A percentile compares a stretch with the other conserved stretches of the same genome.
Conservation (phyloP, 1,140 invertebrate species). For the Neoseiulus cucumeris region DNA sequence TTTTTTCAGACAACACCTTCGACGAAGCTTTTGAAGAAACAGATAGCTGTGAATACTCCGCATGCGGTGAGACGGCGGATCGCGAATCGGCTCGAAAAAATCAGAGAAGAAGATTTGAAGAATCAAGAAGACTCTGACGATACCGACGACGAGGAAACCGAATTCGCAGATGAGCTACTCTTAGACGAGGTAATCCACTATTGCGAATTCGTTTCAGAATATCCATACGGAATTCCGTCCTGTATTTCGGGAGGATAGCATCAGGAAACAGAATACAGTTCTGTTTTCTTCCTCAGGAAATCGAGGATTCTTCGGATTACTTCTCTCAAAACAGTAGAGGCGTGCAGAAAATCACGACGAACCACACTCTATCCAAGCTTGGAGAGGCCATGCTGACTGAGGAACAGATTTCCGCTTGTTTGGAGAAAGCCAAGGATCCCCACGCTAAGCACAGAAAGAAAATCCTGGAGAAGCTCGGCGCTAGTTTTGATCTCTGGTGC, state of each 20-base stretch:
- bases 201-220: background rate
- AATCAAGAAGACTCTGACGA: background rate
- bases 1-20: too few species aligned
- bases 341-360: background rate
- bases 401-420: background rate
- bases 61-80: background rate
- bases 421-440: background rate
- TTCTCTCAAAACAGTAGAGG: background rate
- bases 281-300: background rate
- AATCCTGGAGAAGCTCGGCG: background rate
- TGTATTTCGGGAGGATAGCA: background rate
- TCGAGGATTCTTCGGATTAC: background rate
- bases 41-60: background rate
- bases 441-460: background rate
- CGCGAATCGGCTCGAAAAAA: background rate
- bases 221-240: background rate
- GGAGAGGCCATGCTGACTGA: background rate
- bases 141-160: background rate
- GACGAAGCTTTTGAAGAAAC: too few species aligned
- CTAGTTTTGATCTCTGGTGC: background rate
- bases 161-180: background rate
- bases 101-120: background rate
- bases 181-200: background rate
- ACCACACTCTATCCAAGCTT: background rate
- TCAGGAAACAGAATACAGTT: background rate